A percentile compares a stretch with the other conserved stretches of the same genome.
These are phyloP conservation scores for Orchestes rusci DNA, from an alignment of 2,888 invertebrate genomes.

Conservation along the genomic window DNA sequence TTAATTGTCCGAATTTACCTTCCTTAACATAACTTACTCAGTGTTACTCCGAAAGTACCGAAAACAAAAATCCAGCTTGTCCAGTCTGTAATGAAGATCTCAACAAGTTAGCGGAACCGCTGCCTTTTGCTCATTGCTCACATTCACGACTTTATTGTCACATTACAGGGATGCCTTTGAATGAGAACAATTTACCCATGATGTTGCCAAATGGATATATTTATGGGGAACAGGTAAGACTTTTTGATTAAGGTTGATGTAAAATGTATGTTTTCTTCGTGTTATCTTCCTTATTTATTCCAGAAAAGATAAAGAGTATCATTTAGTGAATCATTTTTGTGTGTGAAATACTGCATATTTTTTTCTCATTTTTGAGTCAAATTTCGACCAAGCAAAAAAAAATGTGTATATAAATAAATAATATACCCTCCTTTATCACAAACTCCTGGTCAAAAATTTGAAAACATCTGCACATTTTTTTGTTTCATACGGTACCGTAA, in stretches of 20 bases:
- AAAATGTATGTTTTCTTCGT: no score
- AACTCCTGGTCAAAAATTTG: no score
- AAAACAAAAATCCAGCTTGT: constrained; percentile 74
- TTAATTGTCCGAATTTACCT: constrained; percentile 9
- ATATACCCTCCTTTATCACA: no score
- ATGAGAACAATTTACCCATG: constrained; percentile 97
- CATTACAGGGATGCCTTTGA: constrained; percentile 83
- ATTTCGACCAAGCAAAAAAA: no score
- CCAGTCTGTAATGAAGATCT: constrained; percentile 89
- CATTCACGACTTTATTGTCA: constrained; percentile 92
- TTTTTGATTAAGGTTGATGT: no score
- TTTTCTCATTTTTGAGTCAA: constrained; percentile 2
- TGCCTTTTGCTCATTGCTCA: constrained; percentile 94
- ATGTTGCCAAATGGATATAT: constrained; percentile 98
- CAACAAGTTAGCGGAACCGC: constrained; percentile 72
- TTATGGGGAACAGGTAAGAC: constrained; percentile 77
- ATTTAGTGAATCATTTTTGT: neutral
- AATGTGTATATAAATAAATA: no score
- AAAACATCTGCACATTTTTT: no score
- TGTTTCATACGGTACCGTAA: no score
- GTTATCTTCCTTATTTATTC: no score
- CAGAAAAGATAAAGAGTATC: neutral
- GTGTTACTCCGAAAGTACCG: constrained; percentile 59
- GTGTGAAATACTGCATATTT: neutral
- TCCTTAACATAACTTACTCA: constrained; percentile 45